Evolutionary conservation across 1,140 invertebrate species (phyloP), one percentile per base, ranked within the genome.

Genomic region (Teleopsis dalmanni): DNA sequence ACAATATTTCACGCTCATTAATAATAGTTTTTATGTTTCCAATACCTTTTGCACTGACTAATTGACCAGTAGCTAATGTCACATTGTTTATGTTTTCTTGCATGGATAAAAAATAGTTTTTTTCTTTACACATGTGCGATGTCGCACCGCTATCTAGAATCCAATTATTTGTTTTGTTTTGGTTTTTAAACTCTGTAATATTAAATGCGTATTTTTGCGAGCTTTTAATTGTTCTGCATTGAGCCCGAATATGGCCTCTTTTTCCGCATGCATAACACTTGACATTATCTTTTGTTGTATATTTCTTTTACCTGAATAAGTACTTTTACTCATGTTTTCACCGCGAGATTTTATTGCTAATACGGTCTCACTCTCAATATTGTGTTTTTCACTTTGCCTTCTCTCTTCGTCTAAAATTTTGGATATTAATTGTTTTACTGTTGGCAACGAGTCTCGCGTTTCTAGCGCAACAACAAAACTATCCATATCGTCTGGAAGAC

Each of bases 331-430:
- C 37, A n/a, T n/a, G n/a, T n/a, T n/a, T 7, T 37, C 27, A 8
- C 37, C 18, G 18, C 26, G 23, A 1, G 34, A 37, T 26, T 36
- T 26, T n/a, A 26, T 35, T 13, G 45, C 45, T 26, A 47, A 47
- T 14, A 47, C 19, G 13, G 21, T 47, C 18, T 45, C 45, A 38
- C 33, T 13, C 4, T 29, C 11, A n/a, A 11, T 6, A 22, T 33
- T 16, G 23, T n/a, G 6, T 41, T 33, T 48, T 16, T 41, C 35
- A 22, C 37, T 7, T 14, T 34, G 36, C 13, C 47, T 23, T 21
- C 22, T 22, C 31, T 48, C 47, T 48, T 48, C 47, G 31, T 48
- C 47, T 31, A 48, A 26, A 23, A 48, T 33, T 48, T 48, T 41
- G 1, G 27, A 14, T 3, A 21, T 21, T 41, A 48, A 41, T 10